These are phyloP conservation scores for Salminus brasiliensis DNA, from an alignment of 2,113 vertebrate genomes.

Conservation along the genomic window DNA sequence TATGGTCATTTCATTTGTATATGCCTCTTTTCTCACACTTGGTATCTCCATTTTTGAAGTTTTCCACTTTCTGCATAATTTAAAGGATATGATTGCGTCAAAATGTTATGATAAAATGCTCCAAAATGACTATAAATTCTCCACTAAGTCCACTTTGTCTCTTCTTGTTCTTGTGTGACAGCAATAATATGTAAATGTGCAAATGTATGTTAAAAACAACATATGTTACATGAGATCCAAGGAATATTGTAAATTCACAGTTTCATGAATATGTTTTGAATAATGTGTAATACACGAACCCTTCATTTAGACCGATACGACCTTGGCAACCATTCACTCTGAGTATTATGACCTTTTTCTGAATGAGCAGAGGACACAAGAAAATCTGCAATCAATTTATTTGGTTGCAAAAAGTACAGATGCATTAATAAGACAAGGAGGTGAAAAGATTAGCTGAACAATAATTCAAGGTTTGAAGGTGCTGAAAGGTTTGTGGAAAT, in stretches of 20 bases:
- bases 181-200: neutral
- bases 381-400: constrained; percentile 10
- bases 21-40: too few species aligned
- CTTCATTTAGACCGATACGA: neutral
- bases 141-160: too few species aligned
- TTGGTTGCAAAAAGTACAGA: neutral
- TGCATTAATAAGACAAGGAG: neutral
- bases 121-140: too few species aligned
- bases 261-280: neutral
- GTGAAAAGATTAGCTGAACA: neutral
- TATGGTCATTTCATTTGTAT: neutral
- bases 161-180: too few species aligned
- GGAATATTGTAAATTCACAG: neutral
- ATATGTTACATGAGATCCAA: neutral
- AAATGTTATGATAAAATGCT: too few species aligned
- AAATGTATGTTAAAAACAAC: neutral
- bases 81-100: too few species aligned
- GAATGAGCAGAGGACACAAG: neutral
- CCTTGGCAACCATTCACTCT: neutral
- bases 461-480: neutral
- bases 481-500: neutral
- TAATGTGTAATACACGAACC: neutral
- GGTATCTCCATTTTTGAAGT: too few species aligned
- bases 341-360: neutral
- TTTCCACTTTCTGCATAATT: too few species aligned